phyloP scores from a whole-genome alignment of 35 echinoderm and acorn worm genomes.

The Nesometra sesokonis region DNA sequence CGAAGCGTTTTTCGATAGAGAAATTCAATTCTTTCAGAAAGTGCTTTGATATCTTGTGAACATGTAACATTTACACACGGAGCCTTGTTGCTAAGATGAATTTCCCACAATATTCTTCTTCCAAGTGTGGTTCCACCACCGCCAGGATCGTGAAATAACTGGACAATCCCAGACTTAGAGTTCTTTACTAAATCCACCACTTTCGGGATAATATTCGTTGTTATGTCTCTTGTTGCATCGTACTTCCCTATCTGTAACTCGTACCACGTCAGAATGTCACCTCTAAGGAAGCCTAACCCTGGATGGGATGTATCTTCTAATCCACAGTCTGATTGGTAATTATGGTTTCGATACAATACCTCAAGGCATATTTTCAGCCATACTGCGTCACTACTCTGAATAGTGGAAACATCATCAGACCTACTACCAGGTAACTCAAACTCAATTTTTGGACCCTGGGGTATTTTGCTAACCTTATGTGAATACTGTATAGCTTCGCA shows the following conservation, averaged over 20 bases:
- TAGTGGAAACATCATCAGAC: neutral
- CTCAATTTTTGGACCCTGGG: neutral
- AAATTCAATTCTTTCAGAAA: conserved; percentile 6
- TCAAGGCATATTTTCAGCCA: conserved; percentile 25
- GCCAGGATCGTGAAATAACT: conserved; percentile 29
- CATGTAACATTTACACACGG: conserved; percentile 15
- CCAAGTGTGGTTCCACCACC: conserved; percentile 32
- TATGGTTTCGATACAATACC: conserved; percentile 9
- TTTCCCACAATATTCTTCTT: conserved; percentile 32
- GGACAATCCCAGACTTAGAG: conserved; percentile 3
- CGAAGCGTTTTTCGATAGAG: conserved; percentile 4
- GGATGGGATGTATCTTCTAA: neutral
- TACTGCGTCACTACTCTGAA: neutral
- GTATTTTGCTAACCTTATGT: neutral
- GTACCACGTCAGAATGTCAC: conserved; percentile 14
- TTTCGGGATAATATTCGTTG: neutral
- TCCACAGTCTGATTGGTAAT: neutral
- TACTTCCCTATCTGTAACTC: neutral
- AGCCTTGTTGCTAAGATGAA: neutral
- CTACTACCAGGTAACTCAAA: neutral
- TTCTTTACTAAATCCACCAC: neutral
- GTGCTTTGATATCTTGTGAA: neutral
- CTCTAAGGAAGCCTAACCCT: conserved; percentile 11
- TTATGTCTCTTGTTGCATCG: conserved; percentile 10
- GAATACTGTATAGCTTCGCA: conserved; percentile 1